Percentiles rank a stretch among this genome's conserved stretches.
Conservation (phyloP, 2,888 invertebrate genomes). For the Drosophila niveifrons region DNA sequence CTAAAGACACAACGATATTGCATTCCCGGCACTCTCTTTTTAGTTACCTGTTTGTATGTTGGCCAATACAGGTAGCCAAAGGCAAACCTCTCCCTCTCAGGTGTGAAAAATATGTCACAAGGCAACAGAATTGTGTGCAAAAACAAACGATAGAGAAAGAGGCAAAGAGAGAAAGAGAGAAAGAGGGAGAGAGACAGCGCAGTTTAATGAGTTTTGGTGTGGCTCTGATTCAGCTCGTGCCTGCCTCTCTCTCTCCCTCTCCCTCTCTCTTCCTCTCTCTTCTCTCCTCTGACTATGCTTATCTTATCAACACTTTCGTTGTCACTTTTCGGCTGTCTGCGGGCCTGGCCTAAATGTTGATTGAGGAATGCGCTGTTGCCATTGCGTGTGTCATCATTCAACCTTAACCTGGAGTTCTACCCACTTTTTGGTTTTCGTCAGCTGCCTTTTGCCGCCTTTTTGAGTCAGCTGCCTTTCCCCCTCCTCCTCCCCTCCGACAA, state of each 20-base stretch:
- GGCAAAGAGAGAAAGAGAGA: neutral
- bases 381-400: conserved; percentile 43
- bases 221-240: conserved; percentile 48
- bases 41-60: conserved; percentile 27
- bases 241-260: neutral
- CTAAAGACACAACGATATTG: conserved; percentile 8
- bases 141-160: conserved; percentile 13
- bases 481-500: conserved; percentile 10
- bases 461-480: conserved; percentile 16
- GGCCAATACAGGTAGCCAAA: conserved; percentile 32
- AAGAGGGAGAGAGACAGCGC: neutral
- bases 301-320: conserved; percentile 66
- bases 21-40: neutral
- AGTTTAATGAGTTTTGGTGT: conserved; percentile 49
- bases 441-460: conserved; percentile 15
- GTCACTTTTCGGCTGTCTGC: conserved; percentile 36
- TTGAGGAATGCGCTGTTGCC: conserved; percentile 48
- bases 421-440: conserved; percentile 18
- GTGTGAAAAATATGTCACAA: conserved; percentile 55
- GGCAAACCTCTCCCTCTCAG: neutral
- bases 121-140: conserved; percentile 18
- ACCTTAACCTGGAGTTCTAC: conserved; percentile 31
- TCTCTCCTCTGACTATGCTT: conserved; percentile 12
- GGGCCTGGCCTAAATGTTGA: conserved; percentile 52
- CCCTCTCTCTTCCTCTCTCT: neutral